These are phyloP conservation scores for Stigmatopora nigra DNA, from an alignment of 2,113 vertebrate genomes.

Conservation along the genomic window DNA sequence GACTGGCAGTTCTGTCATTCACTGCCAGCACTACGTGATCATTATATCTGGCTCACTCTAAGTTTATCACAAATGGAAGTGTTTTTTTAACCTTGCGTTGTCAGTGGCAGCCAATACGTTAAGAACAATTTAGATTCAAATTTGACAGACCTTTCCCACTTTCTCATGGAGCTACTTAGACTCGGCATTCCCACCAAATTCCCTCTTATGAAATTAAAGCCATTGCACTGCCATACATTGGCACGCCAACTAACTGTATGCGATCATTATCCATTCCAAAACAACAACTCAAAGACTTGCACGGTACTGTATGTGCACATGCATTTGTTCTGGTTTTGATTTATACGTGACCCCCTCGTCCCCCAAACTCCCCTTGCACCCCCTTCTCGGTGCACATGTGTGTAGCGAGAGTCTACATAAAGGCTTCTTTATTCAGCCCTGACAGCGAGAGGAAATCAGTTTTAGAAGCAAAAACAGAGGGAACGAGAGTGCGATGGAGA, in stretches of 20 bases:
- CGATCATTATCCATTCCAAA: not conserved
- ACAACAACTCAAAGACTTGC: constrained; percentile 2
- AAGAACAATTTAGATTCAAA: not conserved
- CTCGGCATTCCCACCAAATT: not conserved
- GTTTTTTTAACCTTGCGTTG: too few relatives aligned
- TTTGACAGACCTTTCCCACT: not conserved
- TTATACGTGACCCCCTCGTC: constrained; percentile 52
- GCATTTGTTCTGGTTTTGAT: constrained; percentile 65
- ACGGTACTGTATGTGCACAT: not conserved
- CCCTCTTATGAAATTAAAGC: not conserved
- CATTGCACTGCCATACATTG: not conserved
- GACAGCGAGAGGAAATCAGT: constrained; percentile 78
- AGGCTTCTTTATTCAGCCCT: constrained; percentile 73
- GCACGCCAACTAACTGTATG: not conserved
- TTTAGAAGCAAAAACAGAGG: constrained; percentile 73
- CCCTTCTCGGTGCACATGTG: constrained; percentile 23
- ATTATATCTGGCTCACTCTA: too few relatives aligned
- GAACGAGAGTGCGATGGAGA: constrained; percentile 64
- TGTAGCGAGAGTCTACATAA: constrained; percentile 62
- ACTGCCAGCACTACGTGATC: too few relatives aligned
- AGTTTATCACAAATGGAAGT: too few relatives aligned
- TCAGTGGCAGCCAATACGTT: not conserved
- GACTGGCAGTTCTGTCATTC: too few relatives aligned
- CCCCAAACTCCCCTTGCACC: constrained; percentile 12
- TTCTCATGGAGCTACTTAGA: not conserved